Base-by-base conservation (phyloP, 2,797 vertebrate species). In the Crax fasciolata region DNA sequence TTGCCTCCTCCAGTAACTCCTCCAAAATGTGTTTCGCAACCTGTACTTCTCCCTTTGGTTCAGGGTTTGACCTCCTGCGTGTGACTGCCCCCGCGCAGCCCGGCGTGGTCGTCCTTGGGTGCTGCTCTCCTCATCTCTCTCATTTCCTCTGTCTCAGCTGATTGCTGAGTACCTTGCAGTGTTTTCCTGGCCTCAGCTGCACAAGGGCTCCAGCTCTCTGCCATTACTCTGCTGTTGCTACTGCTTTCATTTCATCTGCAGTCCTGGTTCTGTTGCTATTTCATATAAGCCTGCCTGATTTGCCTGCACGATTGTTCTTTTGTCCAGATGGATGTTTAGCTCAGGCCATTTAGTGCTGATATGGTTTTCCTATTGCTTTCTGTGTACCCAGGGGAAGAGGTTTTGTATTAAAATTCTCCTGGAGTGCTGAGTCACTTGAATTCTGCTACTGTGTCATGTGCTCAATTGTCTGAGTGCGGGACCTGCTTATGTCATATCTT, bases 381-480 rank as follows among this genome's bases (percentile, higher is more conserved):
- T 79, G 70, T 59, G 66, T 90, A 91, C 94, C 67, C 91, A 0
- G 55, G 87, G 88, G 93, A 95, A 91, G 91, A 94, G 63, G 58
- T 70, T 95, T 94, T 93, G 83, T 87, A 93, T 88, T 95, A 90
- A 95, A 96, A 93, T 88, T 95, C 90, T 95, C 80, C 80, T 79
- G 90, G 77, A 94, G 59, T 96, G 96, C 96, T 97, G 96, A 97
- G 96, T 97, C 95, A 96, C 93, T 97, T 91, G 74, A 95, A 93
- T 92, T 93, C 83, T 65, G 85, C 91, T 97, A 86, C 90, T 93
- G 93, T 93, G 90, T 95, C 96, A 93, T 95, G 94, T 71, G 90
- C 77, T 93, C 4, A 4, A 49, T 66, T 91, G 85, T 93, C 86
- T 93, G 88, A 90, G 39, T 79, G 48, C 0, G 0, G 77, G 90